Evolutionary conservation across 2,113 vertebrate species (phyloP).

Genomic region (Saguinus midas): DNA sequence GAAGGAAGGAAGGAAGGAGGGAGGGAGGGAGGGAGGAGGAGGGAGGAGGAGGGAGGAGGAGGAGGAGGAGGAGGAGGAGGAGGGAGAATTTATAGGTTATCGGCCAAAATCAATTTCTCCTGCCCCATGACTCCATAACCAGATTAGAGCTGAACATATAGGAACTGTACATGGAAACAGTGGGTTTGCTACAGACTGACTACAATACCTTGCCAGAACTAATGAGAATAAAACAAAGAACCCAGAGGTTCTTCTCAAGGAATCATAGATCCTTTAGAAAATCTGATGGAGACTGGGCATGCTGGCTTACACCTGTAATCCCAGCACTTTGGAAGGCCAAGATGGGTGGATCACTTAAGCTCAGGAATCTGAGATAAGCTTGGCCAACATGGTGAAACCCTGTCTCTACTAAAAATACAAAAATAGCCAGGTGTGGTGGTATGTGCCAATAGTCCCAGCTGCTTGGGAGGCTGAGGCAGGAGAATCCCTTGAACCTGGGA

Average conservation of each 20-base stretch:
- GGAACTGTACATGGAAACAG: not conserved
- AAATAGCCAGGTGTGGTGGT: too few species aligned
- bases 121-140: not conserved
- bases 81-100: not conserved
- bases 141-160: not conserved
- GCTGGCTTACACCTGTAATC: too few species aligned
- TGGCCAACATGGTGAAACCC: too few species aligned
- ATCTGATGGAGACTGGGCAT: not conserved
- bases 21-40: accelerated
- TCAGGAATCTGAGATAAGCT: too few species aligned
- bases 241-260: not conserved
- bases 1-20: too few species aligned
- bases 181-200: not conserved
- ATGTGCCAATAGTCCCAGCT: too few species aligned
- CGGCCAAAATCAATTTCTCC: not conserved
- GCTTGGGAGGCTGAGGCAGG: too few species aligned
- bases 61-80: accelerated
- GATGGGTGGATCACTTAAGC: too few species aligned
- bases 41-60: too few species aligned
- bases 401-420: too few species aligned
- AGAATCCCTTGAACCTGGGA: too few species aligned
- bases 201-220: not conserved
- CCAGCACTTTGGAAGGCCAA: too few species aligned
- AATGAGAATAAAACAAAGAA: slow-evolving; percentile 10
- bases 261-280: slow-evolving; percentile 18